phyloP scores from a whole-genome alignment of 1,140 invertebrate species.

The Agrypnia vestita region DNA sequence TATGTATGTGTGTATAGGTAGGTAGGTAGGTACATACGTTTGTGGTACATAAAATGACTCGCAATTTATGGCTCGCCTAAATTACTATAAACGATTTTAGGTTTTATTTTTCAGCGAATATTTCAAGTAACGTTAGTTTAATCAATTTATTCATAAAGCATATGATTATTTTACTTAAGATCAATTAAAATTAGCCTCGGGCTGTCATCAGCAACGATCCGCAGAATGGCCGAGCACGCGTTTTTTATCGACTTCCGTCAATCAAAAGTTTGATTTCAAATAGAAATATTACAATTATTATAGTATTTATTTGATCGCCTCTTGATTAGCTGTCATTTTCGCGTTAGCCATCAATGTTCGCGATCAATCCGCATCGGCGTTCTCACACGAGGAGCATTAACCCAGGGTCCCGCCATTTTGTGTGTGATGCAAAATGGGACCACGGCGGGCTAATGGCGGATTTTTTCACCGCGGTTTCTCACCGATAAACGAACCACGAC shows the following conservation, averaged over 20 bases:
- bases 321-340: constrained; percentile 48
- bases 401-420: constrained; percentile 30
- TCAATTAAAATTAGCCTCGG: constrained; percentile 35
- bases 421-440: constrained; percentile 53
- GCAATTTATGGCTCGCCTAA: too few species aligned
- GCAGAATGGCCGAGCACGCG: not conserved
- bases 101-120: too few species aligned
- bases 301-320: constrained; percentile 46
- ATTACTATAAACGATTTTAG: too few species aligned
- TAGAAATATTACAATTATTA: constrained; percentile 50
- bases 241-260: constrained; percentile 37
- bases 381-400: constrained; percentile 26
- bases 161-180: constrained; percentile 30
- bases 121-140: constrained; percentile 7
- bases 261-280: constrained; percentile 30
- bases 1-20: too few species aligned
- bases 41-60: too few species aligned
- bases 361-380: constrained; percentile 10
- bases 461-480: constrained; percentile 57
- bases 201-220: constrained; percentile 12
- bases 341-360: constrained; percentile 32
- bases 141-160: constrained; percentile 21
- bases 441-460: constrained; percentile 54
- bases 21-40: too few species aligned
- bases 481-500: constrained; percentile 57